Evolutionary conservation across 2,113 vertebrate genomes (phyloP).

Genomic region (Motacilla alba): DNA sequence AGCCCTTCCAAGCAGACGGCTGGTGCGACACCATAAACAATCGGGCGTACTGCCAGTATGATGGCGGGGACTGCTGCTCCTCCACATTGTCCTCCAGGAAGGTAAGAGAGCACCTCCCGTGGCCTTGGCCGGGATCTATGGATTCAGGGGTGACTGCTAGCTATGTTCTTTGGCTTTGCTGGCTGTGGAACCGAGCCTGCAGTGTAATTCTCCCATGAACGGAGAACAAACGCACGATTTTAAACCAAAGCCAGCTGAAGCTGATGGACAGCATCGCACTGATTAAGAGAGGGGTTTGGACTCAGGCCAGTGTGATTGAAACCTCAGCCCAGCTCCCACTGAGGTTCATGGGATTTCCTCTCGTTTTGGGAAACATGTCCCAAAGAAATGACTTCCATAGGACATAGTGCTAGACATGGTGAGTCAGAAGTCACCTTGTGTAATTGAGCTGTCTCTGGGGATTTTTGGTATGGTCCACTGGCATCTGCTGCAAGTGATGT

Average conservation of each 20-base stretch:
- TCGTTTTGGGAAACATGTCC: background rate
- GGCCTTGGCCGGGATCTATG: background rate
- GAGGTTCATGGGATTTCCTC: conserved; percentile 20
- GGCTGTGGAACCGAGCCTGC: background rate
- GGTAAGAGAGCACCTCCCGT: conserved; percentile 71
- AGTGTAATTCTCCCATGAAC: background rate
- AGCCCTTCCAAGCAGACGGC: conserved; percentile 95
- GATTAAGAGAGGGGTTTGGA: background rate
- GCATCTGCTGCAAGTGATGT: background rate
- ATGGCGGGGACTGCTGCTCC: conserved; percentile 96
- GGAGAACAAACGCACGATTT: background rate
- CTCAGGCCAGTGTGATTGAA: background rate
- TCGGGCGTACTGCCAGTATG: conserved; percentile 93
- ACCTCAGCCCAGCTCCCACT: background rate
- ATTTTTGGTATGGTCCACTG: background rate
- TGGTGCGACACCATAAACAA: conserved; percentile 99
- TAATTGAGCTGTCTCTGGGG: background rate
- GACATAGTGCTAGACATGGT: background rate
- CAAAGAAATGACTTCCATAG: background rate
- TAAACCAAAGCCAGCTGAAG: conserved; percentile 43
- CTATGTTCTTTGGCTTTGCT: background rate
- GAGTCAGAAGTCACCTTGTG: background rate
- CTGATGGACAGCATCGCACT: background rate
- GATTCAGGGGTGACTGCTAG: background rate
- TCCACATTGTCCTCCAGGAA: conserved; percentile 94